These are phyloP conservation scores for Drosophila setifemur DNA, from an alignment of 1,140 invertebrate genomes.

Conservation along the genomic window DNA sequence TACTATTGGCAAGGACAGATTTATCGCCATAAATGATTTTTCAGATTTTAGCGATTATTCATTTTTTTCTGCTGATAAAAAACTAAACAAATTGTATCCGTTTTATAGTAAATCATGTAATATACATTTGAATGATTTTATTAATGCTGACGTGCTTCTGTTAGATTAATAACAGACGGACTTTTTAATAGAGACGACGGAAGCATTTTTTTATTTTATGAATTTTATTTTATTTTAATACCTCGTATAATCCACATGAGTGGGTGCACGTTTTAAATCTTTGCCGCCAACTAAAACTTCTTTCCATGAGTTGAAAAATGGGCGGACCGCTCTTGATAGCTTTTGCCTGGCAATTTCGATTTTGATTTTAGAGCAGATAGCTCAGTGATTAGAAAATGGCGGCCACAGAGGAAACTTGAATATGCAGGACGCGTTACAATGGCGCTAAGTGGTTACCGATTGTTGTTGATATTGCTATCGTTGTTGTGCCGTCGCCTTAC, in stretches of 20 bases:
- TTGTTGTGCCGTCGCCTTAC: slow-evolving; percentile 33
- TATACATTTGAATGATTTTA: too few relatives aligned
- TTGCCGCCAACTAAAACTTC: slow-evolving; percentile 15
- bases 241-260: too few relatives aligned
- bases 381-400: slow-evolving; percentile 61
- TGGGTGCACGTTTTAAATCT: slow-evolving; percentile 45
- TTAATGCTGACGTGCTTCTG: too few relatives aligned
- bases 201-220: slow-evolving; percentile 53
- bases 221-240: slow-evolving; percentile 65
- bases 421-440: slow-evolving; percentile 52
- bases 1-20: too few relatives aligned
- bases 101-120: too few relatives aligned
- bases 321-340: slow-evolving; percentile 10
- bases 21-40: too few relatives aligned
- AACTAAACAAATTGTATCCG: too few relatives aligned
- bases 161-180: too few relatives aligned
- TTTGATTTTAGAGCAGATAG: slow-evolving; percentile 39
- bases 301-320: slow-evolving; percentile 14
- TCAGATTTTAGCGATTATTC: too few relatives aligned
- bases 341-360: slow-evolving; percentile 25
- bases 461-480: slow-evolving; percentile 1
- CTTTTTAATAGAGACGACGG: too few relatives aligned
- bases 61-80: too few relatives aligned
- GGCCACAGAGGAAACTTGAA: slow-evolving; percentile 30
- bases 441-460: slow-evolving; percentile 48